Evolutionary conservation across 2,888 invertebrate genomes (phyloP), one percentile per base, ranked within the genome.

Genomic region (Ditylenchus weischeri): DNA sequence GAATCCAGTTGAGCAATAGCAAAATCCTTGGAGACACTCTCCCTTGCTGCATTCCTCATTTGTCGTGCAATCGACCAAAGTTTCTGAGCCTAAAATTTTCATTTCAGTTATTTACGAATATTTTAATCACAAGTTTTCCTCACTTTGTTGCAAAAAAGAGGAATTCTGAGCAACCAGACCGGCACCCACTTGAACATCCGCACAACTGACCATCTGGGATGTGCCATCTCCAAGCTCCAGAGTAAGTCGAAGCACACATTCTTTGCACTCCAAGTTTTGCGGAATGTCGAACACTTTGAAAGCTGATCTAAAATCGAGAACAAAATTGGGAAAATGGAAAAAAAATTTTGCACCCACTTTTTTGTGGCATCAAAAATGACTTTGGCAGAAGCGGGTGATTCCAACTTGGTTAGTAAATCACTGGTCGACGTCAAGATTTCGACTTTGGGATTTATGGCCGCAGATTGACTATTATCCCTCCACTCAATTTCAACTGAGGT

Each of bases 191-290:
- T 76, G 62, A n/a, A 76, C 70, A 54, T 73, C 72, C 36, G 73
- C 76, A 61, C 73, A 73, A 19, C 66, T 66, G n/a, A 73, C 29
- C 43, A 73, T 19, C 57, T 76, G 72, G 43, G 62, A 54, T 13
- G 62, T 38, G 51, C 57, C 62, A 54, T 96, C 94, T 35, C 89
- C 88, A 0, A 94, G 94, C 85, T 94, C 91, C 0, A 94, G 87
- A 64, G 92, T 87, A 75, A 96, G 86, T 69, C 94, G 88, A 50
- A 96, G 86, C 0, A 92, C 91, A 84, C 95, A 96, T 84, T 92
- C 90, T 68, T 87, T 87, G 83, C 95, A 96, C 51, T 88, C 88
- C 80, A 91, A 90, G 5, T 43, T 63, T 23, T 67, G 58, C 6
- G 71, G 62, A 47, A 67, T 67, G 19, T 35, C 48, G 29, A 54